phyloP scores from a whole-genome alignment of 2,797 vertebrate genomes.

The Carcharodon carcharias region DNA sequence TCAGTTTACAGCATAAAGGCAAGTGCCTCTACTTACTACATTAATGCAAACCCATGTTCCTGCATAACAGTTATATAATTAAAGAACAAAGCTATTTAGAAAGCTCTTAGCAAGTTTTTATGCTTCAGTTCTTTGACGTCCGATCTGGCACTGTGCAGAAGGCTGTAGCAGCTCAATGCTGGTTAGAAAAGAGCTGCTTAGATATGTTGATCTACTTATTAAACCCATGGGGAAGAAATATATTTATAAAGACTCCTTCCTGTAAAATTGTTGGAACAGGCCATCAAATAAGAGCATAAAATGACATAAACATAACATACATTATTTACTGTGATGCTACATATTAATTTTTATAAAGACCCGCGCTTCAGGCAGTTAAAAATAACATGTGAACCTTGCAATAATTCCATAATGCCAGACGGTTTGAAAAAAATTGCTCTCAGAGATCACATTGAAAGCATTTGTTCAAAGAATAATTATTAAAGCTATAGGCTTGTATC shows the following conservation, averaged over 20 bases:
- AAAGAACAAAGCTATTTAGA: neutral
- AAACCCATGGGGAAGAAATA: neutral
- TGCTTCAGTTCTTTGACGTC: slow-evolving; percentile 20
- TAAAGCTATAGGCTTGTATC: neutral
- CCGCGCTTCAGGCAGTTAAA: neutral
- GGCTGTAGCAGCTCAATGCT: neutral
- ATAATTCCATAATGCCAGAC: neutral
- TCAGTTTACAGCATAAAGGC: neutral
- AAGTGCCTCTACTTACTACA: neutral
- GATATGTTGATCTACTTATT: neutral
- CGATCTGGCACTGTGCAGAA: neutral
- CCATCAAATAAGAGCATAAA: neutral
- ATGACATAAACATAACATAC: no score
- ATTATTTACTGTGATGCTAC: neutral
- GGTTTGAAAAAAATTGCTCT: neutral
- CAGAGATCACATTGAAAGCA: neutral
- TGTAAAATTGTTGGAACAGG: neutral
- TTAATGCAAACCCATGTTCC: neutral
- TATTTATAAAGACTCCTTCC: neutral
- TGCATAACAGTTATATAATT: slow-evolving; percentile 6
- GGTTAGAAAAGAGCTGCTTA: neutral
- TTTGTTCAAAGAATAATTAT: neutral
- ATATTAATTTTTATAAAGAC: neutral
- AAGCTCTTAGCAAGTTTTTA: neutral
- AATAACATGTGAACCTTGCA: neutral